Evolutionary conservation across 2,113 vertebrate species (phyloP), one percentile per base, ranked within the genome.

Genomic region (Bubo bubo): DNA sequence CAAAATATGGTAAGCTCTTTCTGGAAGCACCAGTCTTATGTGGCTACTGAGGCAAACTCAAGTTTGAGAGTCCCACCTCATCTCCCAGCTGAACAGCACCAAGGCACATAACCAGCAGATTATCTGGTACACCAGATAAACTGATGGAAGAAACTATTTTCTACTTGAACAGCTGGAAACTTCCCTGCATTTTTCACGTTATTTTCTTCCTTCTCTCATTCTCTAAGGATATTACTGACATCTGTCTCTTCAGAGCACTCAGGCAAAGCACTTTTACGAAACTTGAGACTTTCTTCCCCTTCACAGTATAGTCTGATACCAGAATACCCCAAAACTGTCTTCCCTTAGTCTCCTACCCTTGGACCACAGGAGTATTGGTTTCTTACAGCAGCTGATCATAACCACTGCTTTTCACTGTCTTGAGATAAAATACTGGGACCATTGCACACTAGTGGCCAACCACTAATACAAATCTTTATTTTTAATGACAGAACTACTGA

Each of bases 61-160:
- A 9, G 6, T 37, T 71, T 55, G 45, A 74, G 28, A 75, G 35
- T 56, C 28, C 16, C 19, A 45, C 14, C 26, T 63, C 22, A 45
- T 39, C 14, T 55, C 34, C 8, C 8, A 73, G 12, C 18, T 27
- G 10, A 84, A 71, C 10, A 63, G n/a, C 37, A 45, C 23, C 0
- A 0, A 67, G 30, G 32, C 3, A 18, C 0, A 0, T 37, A 56
- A 28, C 28, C n/a, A 85, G 10, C 24, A 35, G 4, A 9, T 55
- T 37, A 62, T 12, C 24, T 67, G 14, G 6, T 37, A 14, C 15
- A 88, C 20, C 16, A 37, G 23, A 8, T 3, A 45, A 45, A 16
- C 43, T 45, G 15, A 14, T 45, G 43, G 43, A 41, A 41, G 12
- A 41, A 41, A 41, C 39, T 41, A 41, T 63, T 66, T 71, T 14